Percentiles rank a stretch among this genome's conserved stretches.
These are phyloP conservation scores for Thelaira solivaga DNA, from an alignment of 2,888 invertebrate genomes.

Conservation along the genomic window DNA sequence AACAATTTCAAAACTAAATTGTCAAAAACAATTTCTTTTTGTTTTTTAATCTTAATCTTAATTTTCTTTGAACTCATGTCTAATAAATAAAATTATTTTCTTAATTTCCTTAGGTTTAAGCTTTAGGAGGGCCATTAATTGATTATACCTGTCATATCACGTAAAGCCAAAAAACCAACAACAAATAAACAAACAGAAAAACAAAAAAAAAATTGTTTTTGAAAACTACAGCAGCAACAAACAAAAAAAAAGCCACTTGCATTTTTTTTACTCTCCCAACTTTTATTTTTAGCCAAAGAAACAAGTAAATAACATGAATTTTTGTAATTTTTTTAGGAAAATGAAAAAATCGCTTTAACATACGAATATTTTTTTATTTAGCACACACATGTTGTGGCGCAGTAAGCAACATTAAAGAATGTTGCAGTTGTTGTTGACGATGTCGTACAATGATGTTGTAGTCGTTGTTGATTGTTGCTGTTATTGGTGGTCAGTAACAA, in stretches of 20 bases:
- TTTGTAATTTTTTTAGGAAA: neutral
- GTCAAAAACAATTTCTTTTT: too few relatives aligned
- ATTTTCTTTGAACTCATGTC: too few relatives aligned
- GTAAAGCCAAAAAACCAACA: slow-evolving; percentile 13
- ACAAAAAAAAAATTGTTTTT: slow-evolving; percentile 22
- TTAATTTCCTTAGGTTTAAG: too few relatives aligned
- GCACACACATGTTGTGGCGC: slow-evolving; percentile 56
- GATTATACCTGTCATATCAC: slow-evolving; percentile 4
- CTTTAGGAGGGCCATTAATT: slow-evolving; percentile 3
- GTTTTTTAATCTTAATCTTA: too few relatives aligned
- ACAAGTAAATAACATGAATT: slow-evolving; percentile 46
- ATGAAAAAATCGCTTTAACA: slow-evolving; percentile 20
- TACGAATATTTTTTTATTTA: slow-evolving; percentile 49
- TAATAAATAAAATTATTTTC: too few relatives aligned
- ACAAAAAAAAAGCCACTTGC: slow-evolving; percentile 56
- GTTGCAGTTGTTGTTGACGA: slow-evolving; percentile 33
- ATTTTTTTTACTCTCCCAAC: slow-evolving; percentile 55
- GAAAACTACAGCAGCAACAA: slow-evolving; percentile 17
- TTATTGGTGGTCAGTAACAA: slow-evolving; percentile 33
- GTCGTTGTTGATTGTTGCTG: neutral
- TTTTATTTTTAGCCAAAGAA: slow-evolving; percentile 55
- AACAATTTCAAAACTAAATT: too few relatives aligned
- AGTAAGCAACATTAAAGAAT: slow-evolving; percentile 28
- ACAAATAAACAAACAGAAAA: slow-evolving; percentile 26
- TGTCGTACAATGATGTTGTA: slow-evolving; percentile 17